phyloP scores from a whole-genome alignment of 2,113 vertebrate genomes.

The Heterotilapia buettikoferi region DNA sequence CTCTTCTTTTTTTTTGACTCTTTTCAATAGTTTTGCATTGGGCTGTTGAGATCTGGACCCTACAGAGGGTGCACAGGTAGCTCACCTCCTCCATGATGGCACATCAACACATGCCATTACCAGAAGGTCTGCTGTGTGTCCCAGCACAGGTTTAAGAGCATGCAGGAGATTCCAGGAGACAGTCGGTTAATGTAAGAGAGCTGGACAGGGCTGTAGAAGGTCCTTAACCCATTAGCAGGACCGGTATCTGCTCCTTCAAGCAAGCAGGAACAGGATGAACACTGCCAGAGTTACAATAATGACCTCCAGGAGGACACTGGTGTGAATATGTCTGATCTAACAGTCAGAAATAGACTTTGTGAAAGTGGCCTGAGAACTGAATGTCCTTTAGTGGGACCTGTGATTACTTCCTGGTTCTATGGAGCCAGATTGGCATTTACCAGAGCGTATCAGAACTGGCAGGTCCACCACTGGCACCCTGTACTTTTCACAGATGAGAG shows the following conservation, averaged over 20 bases:
- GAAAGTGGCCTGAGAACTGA: not conserved
- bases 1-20: not conserved
- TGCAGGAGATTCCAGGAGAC: not conserved
- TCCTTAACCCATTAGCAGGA: not conserved
- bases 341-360: not conserved
- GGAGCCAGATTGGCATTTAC: not conserved
- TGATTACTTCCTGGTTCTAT: not conserved
- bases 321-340: not conserved
- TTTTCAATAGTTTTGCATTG: not conserved
- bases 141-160: not conserved
- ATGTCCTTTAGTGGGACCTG: not conserved
- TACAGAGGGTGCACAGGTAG: not conserved
- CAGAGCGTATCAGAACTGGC: not conserved
- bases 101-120: not conserved
- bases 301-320: not conserved
- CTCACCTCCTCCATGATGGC: not conserved
- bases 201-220: not conserved
- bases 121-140: not conserved
- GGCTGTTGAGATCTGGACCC: not conserved
- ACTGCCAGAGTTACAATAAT: not conserved
- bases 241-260: not conserved
- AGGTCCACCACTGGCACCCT: not conserved
- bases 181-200: not conserved
- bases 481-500: not conserved
- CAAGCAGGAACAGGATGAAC: not conserved